Evolutionary conservation across 2,888 invertebrate genomes (phyloP), one percentile per base, ranked within the genome.

Genomic region (Sarcophaga caerulescens): DNA sequence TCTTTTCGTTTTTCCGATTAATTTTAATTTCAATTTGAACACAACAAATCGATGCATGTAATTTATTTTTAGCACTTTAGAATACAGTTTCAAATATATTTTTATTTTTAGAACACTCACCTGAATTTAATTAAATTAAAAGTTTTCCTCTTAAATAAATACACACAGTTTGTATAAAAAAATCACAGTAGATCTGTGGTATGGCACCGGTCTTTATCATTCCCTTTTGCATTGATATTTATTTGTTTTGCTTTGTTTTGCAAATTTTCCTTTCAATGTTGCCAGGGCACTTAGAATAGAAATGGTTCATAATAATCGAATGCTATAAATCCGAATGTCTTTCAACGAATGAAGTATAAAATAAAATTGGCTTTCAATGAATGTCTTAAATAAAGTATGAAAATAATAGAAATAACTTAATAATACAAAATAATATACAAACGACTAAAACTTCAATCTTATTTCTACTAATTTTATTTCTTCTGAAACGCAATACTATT

Each of bases 221-320:
- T 71, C 14, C 45, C 76, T 82, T 83, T 52, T 3, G 17, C 0
- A 11, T 44, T 70, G 12, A 57, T 35, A 4, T 83, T 85, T 83
- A 83, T 85, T 75, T 35, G 25, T 71, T 85, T 82, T 82, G 70
- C 77, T 78, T 74, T 81, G 17, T 23, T 75, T 77, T 57, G 44
- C 57, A 35, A 35, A 23, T 17, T 11, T 23, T 70, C 35, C 19
- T n/a, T 12, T n/a, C 11, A 62, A 66, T 17, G 78, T 44, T 68
- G 73, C 78, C 77, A 75, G 6, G 2, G 1, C 47, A 12, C 52
- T 14, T 17, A 14, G 12, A 52, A 52, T 52, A 47, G 4, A 47
- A 11, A 47, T 14, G 3, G 0, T 4, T 14, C 4, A 14, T 47
- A 17, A 14, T 11, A 14, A 52, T 14, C 17, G 1, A 52, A 52